Conservation (phyloP, 2,113 vertebrate species). For the Odobenus rosmarus region DNA sequence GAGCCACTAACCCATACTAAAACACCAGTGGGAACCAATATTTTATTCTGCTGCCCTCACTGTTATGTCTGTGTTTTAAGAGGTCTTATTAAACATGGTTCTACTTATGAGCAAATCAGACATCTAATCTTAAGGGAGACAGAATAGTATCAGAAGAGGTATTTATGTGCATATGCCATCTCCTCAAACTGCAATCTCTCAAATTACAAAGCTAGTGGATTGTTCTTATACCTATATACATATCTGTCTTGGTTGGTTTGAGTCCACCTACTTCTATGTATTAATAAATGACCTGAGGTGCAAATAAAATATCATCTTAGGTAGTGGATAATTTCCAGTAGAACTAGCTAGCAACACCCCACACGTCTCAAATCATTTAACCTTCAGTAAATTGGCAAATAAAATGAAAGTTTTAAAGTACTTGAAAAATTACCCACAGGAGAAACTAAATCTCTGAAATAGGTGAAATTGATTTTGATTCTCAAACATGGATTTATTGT, state of each 20-base stretch:
- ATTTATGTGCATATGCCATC: background rate
- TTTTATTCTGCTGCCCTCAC: background rate
- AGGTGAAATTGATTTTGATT: conserved; percentile 21
- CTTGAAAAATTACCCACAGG: conserved; percentile 27
- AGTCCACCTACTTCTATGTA: background rate
- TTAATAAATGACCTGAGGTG: background rate
- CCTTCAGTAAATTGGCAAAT: background rate
- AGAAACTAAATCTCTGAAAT: conserved; percentile 62
- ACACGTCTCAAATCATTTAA: background rate
- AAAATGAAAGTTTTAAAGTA: background rate
- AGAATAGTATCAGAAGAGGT: background rate
- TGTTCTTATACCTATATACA: background rate
- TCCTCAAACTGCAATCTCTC: background rate
- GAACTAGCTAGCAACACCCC: background rate
- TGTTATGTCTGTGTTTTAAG: background rate
- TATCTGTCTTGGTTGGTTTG: background rate
- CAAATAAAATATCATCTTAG: background rate
- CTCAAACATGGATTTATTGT: conserved; percentile 59
- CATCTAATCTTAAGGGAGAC: background rate
- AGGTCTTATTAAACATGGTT: background rate
- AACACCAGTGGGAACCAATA: background rate
- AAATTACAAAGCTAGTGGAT: background rate
- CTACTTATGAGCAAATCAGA: background rate
- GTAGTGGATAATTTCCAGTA: background rate
- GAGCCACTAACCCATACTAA: conserved; percentile 15